These are phyloP conservation scores for Podargus strigoides DNA, from an alignment of 2,797 vertebrate species.

Conservation along the genomic window DNA sequence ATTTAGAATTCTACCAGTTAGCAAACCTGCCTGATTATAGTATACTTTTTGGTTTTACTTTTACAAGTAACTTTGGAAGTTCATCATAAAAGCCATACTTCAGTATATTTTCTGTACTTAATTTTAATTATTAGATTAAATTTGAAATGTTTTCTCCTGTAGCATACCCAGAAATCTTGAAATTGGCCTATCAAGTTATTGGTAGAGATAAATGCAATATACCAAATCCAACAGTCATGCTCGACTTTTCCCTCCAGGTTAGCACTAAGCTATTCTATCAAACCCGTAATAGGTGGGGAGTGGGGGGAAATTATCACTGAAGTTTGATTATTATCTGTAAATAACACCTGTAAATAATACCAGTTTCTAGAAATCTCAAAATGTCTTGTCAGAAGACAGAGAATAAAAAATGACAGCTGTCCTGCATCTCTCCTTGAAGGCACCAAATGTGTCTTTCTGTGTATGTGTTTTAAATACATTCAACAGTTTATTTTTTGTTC, in stretches of 20 bases:
- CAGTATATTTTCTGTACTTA: neutral
- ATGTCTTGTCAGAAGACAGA: neutral
- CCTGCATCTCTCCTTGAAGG: neutral
- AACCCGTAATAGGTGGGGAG: neutral
- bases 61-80: no score
- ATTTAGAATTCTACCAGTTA: neutral
- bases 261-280: neutral
- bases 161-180: neutral
- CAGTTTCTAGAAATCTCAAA: neutral
- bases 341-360: neutral
- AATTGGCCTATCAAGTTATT: neutral
- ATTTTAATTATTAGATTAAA: neutral
- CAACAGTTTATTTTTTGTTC: neutral
- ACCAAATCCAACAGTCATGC: neutral
- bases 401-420: neutral
- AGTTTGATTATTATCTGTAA: neutral
- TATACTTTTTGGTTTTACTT: neutral
- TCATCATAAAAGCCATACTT: neutral
- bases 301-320: neutral
- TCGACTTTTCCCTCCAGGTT: neutral
- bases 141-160: neutral
- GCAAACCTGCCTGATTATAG: neutral
- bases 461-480: neutral
- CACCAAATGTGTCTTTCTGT: neutral
- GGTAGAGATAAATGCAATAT: neutral